Percentiles rank a stretch among this genome's conserved stretches.
Conservation (phyloP, 2,888 invertebrate species). For the Blastobasis lacticolella region DNA sequence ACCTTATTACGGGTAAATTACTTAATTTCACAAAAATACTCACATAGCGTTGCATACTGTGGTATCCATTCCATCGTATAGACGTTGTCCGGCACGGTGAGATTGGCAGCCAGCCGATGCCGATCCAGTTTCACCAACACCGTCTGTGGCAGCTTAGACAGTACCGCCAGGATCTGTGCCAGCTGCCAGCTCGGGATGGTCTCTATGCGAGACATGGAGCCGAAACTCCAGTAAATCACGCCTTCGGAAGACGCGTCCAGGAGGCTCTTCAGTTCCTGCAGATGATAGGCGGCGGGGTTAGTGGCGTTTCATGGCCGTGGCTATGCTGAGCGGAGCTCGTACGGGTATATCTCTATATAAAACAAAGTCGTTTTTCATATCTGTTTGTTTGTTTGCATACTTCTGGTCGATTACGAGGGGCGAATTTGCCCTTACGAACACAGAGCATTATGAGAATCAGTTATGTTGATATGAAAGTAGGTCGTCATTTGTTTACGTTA, state of each 20-base stretch:
- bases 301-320: too few species aligned
- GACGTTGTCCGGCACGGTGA: conserved; percentile 65
- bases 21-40: conserved; percentile 29
- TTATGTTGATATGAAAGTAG: conserved; percentile 12
- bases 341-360: too few species aligned
- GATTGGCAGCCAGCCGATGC: conserved; percentile 53
- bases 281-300: too few species aligned
- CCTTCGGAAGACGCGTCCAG: conserved; percentile 62
- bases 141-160: conserved; percentile 66
- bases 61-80: conserved; percentile 71
- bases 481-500: conserved; percentile 20
- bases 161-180: conserved; percentile 60
- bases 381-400: too few species aligned
- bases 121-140: conserved; percentile 72
- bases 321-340: too few species aligned
- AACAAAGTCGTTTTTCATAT: too few species aligned
- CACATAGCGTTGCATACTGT: conserved; percentile 69
- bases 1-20: too few species aligned
- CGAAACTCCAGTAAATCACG: conserved; percentile 75
- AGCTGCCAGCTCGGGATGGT: conserved; percentile 62
- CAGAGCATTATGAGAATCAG: too few species aligned
- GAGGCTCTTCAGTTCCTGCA: conserved; percentile 53
- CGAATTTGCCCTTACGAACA: too few species aligned
- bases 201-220: conserved; percentile 73
- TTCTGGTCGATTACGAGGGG: too few species aligned